Conservation (phyloP, 2,797 vertebrate species). For the Molossus alvarezi region DNA sequence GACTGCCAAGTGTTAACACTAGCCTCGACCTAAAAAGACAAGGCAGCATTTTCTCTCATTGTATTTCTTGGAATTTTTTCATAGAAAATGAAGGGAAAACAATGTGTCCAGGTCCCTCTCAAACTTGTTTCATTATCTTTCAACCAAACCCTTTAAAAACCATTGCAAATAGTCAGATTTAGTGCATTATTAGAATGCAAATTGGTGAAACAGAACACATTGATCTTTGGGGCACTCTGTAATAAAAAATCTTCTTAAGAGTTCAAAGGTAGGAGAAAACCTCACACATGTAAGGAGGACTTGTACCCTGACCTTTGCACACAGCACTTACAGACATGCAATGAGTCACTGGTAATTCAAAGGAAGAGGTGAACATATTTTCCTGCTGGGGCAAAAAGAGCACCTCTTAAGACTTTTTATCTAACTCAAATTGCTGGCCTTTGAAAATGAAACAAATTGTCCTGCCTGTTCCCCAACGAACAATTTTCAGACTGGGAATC, state of each 20-base stretch:
- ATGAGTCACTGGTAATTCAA: conserved; percentile 71
- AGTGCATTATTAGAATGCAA: conserved; percentile 36
- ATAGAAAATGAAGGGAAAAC: neutral
- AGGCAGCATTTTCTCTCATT: neutral
- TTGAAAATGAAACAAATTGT: conserved; percentile 67
- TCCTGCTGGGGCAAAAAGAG: conserved; percentile 39
- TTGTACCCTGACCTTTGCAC: conserved; percentile 72
- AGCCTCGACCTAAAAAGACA: conserved; percentile 9
- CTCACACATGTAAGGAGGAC: conserved; percentile 68
- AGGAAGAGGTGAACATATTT: conserved; percentile 56
- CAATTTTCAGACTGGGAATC: conserved; percentile 12
- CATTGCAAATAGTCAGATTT: conserved; percentile 17
- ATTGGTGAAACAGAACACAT: conserved; percentile 38
- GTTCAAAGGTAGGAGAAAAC: conserved; percentile 77
- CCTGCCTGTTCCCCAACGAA: neutral
- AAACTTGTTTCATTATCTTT: conserved; percentile 30
- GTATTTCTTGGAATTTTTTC: neutral
- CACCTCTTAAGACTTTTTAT: conserved; percentile 46
- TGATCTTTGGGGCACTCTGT: conserved; percentile 46
- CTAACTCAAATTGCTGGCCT: conserved; percentile 63
- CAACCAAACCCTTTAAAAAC: conserved; percentile 46
- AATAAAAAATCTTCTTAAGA: conserved; percentile 73
- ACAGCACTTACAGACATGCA: neutral
- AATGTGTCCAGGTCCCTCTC: neutral
- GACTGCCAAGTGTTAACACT: neutral